A percentile compares a stretch with the other conserved stretches of the same genome.
phyloP scores from a whole-genome alignment of 2,797 vertebrate species.

The Sebastes diaconus region DNA sequence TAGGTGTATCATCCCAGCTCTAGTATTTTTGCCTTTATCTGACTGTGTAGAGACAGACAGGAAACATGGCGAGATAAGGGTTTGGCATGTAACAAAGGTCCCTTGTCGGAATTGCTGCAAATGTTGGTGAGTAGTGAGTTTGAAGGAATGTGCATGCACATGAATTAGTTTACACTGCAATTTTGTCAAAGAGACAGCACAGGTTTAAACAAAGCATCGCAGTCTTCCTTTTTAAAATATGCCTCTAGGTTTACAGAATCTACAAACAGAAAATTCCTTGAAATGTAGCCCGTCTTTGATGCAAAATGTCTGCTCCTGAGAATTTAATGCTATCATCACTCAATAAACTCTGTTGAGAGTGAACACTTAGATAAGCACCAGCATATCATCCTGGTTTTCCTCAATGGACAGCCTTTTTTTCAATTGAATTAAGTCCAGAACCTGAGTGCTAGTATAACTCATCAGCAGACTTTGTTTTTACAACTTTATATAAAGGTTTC shows the following conservation, averaged over 20 bases:
- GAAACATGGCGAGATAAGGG: background rate
- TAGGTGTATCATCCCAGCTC: background rate
- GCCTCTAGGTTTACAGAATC: constrained; percentile 60
- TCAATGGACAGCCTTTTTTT: constrained; percentile 37
- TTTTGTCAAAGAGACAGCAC: constrained; percentile 1
- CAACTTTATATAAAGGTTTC: constrained; percentile 49
- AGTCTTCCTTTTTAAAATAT: constrained; percentile 43
- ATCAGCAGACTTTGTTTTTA: constrained; percentile 60
- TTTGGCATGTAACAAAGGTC: background rate
- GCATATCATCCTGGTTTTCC: constrained; percentile 51
- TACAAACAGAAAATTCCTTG: constrained; percentile 58
- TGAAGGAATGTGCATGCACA: background rate
- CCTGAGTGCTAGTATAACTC: constrained; percentile 55
- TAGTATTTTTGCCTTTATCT: background rate
- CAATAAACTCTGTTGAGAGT: constrained; percentile 40
- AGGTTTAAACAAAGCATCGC: constrained; percentile 23
- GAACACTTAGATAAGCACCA: constrained; percentile 44
- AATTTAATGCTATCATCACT: constrained; percentile 46
- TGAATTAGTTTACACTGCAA: background rate
- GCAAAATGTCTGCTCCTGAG: constrained; percentile 40
- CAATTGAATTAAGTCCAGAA: constrained; percentile 48
- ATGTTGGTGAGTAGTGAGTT: background rate
- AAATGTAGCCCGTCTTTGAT: constrained; percentile 60
- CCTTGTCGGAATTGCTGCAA: background rate
- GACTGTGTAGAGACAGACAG: background rate